phyloP scores from a whole-genome alignment of 2,113 vertebrate genomes.

The Calonectris borealis region DNA sequence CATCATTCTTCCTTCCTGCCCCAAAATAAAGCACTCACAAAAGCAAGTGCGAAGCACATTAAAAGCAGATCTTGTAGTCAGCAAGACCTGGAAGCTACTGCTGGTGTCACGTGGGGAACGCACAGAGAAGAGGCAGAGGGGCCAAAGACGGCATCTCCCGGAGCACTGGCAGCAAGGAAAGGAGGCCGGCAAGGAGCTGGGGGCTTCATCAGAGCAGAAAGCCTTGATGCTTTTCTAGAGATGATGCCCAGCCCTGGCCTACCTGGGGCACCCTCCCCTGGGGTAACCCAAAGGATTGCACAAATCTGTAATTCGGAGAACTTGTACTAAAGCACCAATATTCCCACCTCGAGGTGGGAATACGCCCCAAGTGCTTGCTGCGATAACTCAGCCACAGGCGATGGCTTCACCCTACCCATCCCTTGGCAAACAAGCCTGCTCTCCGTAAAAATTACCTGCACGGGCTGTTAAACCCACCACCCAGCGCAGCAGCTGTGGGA shows the following conservation, averaged over 20 bases:
- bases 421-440: background rate
- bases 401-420: background rate
- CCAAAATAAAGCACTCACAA: background rate
- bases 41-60: background rate
- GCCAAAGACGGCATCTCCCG: background rate
- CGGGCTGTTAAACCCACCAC: background rate
- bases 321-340: background rate
- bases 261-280: background rate
- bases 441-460: background rate
- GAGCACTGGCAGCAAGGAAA: background rate
- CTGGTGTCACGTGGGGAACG: background rate
- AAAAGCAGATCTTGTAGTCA: background rate
- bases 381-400: background rate
- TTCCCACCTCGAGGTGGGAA: background rate
- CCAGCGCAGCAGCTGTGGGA: background rate
- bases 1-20: background rate
- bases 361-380: background rate
- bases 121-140: background rate
- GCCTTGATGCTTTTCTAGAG: background rate
- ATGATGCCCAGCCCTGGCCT: fast-evolving
- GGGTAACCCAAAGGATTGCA: background rate
- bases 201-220: background rate
- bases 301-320: background rate
- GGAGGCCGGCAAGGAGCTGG: background rate
- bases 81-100: background rate